Base-by-base conservation (phyloP, 1,140 invertebrate genomes). In the Solen grandis region DNA sequence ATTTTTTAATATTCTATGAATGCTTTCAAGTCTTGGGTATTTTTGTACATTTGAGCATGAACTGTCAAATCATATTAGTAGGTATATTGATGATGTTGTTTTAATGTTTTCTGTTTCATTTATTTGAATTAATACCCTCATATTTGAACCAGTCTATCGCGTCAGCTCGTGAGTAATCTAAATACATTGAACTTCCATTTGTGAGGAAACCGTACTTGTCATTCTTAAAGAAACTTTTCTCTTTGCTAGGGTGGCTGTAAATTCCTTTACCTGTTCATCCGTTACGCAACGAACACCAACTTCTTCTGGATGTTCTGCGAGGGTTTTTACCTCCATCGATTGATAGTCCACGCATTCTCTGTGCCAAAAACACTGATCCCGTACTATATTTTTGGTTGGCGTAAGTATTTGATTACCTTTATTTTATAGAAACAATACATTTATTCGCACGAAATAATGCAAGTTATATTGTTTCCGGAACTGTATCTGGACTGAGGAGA, bases 241-340 rank as follows among this genome's bases (percentile, higher is more conserved):
- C 41, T 63, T 16, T 87, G 83, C n/a, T 82, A 90, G 90, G 65
- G 75, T 13, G 83, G 84, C 33, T 92, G 91, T 69, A 91, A 90
- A n/a, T 38, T 91, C 3, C 65, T 92, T 38, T 90, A 90, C 35
- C 87, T 88, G 60, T 60, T 87, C 0, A 89, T 89, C 57, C 59
- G 91, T 16, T 92, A 91, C 66, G 86, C 88, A 31, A 84, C 86
- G 13, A 85, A 88, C 60, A 86, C 89, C 16, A 92, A 87, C 38
- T 92, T 92, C 68, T 81, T 90, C 16, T 91, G 90, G 84, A 94
- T 94, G 93, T 93, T 94, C 70, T 94, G 93, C 81, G 94, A 94
- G 86, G 93, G 93, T 0, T 93, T 92, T 79, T 94, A 93, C 81
- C 90, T 94, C 0, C 94, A 94, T 83, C 90, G 93, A 63, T 87